phyloP scores from a whole-genome alignment of 2,888 invertebrate genomes.

The Melanostoma mellinum region DNA sequence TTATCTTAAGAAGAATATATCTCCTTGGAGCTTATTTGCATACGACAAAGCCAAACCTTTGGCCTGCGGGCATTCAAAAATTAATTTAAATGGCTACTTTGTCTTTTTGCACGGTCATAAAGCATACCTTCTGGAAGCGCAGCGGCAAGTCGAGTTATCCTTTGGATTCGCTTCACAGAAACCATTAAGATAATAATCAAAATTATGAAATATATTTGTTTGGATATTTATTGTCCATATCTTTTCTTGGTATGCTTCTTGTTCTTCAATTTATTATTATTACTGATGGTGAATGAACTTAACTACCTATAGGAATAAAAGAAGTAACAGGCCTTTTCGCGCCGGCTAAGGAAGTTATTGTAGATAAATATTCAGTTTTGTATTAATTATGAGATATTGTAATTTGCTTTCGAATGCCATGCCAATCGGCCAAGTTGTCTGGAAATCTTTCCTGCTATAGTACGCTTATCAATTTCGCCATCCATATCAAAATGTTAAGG shows the following conservation, averaged over 20 bases:
- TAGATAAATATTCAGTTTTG: no score
- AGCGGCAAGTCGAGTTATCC: conserved; percentile 30
- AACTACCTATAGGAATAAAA: not conserved
- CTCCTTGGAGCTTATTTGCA: conserved; percentile 68
- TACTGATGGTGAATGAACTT: conserved; percentile 10
- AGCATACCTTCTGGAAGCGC: conserved; percentile 50
- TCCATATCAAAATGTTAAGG: no score
- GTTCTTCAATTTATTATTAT: conserved; percentile 3
- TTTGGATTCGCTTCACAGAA: conserved; percentile 64
- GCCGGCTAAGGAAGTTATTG: no score
- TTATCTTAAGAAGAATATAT: conserved; percentile 71
- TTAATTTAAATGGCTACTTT: conserved; percentile 72
- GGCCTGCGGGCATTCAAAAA: conserved; percentile 67
- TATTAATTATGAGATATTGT: no score
- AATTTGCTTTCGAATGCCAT: no score
- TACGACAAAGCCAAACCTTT: conserved; percentile 59
- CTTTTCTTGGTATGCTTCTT: conserved; percentile 26
- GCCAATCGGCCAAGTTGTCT: no score
- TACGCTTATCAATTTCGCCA: no score
- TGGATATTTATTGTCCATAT: conserved; percentile 61
- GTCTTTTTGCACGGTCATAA: conserved; percentile 67
- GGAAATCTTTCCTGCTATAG: no score
- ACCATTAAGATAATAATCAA: conserved; percentile 68
- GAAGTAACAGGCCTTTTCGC: no score
- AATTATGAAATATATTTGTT: conserved; percentile 69